Evolutionary conservation across 2,797 vertebrate species (phyloP).

Genomic region (Rhyacichthys aspro): DNA sequence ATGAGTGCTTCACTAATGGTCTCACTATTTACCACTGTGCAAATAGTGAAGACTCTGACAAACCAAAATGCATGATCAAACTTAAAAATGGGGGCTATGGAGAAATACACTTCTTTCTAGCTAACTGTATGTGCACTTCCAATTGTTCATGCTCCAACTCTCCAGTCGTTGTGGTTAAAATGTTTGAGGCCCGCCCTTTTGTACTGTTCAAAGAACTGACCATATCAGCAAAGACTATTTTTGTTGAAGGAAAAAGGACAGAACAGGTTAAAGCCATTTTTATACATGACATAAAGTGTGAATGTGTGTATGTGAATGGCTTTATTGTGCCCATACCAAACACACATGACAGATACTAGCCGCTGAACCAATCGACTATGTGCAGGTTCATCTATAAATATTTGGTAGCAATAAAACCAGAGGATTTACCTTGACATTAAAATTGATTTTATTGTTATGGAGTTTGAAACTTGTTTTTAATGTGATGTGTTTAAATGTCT

Average conservation of each 20-base stretch:
- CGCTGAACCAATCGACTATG: too few relatives aligned
- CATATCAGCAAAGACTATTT: not conserved
- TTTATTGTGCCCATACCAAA: constrained; percentile 39
- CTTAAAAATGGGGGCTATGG: constrained; percentile 24
- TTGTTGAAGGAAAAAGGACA: constrained; percentile 11
- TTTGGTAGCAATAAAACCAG: too few relatives aligned
- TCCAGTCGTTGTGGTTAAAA: constrained; percentile 16
- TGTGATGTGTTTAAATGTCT: too few relatives aligned
- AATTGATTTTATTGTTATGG: too few relatives aligned
- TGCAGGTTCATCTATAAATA: too few relatives aligned
- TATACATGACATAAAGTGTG: constrained; percentile 14
- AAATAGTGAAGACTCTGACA: constrained; percentile 3
- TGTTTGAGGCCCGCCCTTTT: constrained; percentile 15
- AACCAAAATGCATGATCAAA: constrained; percentile 8
- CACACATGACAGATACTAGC: constrained; percentile 14
- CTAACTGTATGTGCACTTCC: constrained; percentile 17
- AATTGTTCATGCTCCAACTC: constrained; percentile 8
- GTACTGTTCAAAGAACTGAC: not conserved
- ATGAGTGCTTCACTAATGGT: constrained; percentile 14
- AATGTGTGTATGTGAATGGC: constrained; percentile 28
- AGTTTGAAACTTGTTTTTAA: too few relatives aligned
- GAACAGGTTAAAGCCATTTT: constrained; percentile 9
- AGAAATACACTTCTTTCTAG: constrained; percentile 24
- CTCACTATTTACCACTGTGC: constrained; percentile 15
- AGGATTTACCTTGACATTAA: too few relatives aligned